Evolutionary conservation across 2,113 vertebrate genomes (phyloP), one percentile per base, ranked within the genome.

Genomic region (Passerina amoena): DNA sequence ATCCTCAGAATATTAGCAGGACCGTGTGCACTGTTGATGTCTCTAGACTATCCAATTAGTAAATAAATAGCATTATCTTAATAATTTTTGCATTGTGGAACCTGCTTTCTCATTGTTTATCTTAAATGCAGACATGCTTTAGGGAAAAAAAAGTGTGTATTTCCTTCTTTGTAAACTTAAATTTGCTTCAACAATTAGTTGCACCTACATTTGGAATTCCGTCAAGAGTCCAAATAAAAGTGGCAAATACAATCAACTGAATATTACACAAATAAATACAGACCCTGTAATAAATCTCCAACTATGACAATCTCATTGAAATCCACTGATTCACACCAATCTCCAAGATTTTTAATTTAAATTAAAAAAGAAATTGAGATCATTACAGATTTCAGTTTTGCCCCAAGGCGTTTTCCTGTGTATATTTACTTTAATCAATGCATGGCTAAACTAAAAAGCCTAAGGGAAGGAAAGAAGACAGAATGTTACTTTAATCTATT

Each of bases 1-100:
- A 40, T 22, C 40, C 73, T 30, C 22, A 69, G 37, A 79, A 40
- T 16, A 51, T 40, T 12, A 64, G 3, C 13, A 4, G 10, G 57
- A 71, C 38, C 35, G 82, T 47, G 28, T 57, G 56, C 37, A 71
- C 37, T 60, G 51, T 3, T 0, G 0, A 14, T 4, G 6, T 51
- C 31, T 76, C 69, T 42, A 56, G 56, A 75, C 33, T 21, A 6
- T 3, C 31, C 15, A 85, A 60, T 53, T 64, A 68, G 16, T 28
- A 73, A 87, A 71, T 25, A 85, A 89, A 68, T n/a, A 69, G 8
- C 9, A 57, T 69, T 80, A 90, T 7, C 30, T 63, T 79, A 44
- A 76, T 76, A 31, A 8, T 2, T 90, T 69, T 33, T 0, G 0
- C 28, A 53, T 84, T 66, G 21, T 20, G 14, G 33, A 88, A 90